phyloP scores from a whole-genome alignment of 2,888 invertebrate genomes.

The Falcaria lacertinaria region DNA sequence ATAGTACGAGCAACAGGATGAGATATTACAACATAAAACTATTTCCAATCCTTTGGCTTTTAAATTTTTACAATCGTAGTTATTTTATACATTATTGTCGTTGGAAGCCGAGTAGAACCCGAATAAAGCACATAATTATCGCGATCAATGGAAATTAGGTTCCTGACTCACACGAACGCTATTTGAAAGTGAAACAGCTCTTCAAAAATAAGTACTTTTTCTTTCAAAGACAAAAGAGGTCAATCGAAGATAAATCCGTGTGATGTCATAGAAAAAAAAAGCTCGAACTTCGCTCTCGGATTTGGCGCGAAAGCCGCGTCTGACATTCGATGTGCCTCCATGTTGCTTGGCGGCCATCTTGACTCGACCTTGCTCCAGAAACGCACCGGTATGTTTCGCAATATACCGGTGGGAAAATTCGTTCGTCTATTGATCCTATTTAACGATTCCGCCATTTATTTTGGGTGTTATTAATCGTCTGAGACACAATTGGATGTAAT shows the following conservation, averaged over 20 bases:
- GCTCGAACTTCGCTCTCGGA: constrained; percentile 13
- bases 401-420: constrained; percentile 62
- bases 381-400: constrained; percentile 62
- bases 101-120: too few species aligned
- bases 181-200: background rate
- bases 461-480: background rate
- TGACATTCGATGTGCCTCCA: constrained; percentile 61
- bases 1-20: too few species aligned
- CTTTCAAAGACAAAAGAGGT: background rate
- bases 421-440: constrained; percentile 49
- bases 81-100: too few species aligned
- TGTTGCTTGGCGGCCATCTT: constrained; percentile 61
- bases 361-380: constrained; percentile 71
- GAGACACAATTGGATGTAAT: background rate
- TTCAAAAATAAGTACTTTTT: background rate
- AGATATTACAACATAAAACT: too few species aligned
- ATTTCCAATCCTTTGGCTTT: too few species aligned
- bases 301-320: constrained; percentile 56
- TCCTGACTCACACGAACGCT: background rate
- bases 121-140: background rate
- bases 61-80: too few species aligned
- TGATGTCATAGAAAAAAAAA: background rate
- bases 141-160: background rate
- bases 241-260: background rate
- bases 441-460: constrained; percentile 21